Base-by-base conservation (phyloP, 1,140 invertebrate genomes). In the Aplysia californica region DNA sequence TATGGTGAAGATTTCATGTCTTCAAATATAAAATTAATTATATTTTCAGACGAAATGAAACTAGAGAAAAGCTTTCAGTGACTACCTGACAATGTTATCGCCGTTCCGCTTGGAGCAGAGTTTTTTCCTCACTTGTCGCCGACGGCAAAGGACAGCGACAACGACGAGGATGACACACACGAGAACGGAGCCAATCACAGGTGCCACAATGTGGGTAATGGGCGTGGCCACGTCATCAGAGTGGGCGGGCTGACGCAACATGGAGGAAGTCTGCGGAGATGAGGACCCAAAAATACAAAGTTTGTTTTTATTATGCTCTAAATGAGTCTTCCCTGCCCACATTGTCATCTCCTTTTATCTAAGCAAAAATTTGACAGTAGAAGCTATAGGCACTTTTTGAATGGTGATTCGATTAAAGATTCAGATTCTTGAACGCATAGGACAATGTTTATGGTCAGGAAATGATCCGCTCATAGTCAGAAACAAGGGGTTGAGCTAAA, bases 141-240 rank as follows among this genome's bases (percentile, higher is more conserved):
- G 75, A 18, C 67, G 75, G 35, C 66, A 68, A 23, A 78, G 79
- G n/a, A 76, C 61, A 35, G 77, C 38, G 29, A 82, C 44, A 26
- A 82, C 41, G 59, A 78, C 26, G 38, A 82, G 41, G 44, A 80
- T 18, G 5, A 80, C 20, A 23, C 44, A 74, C 36, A 82, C 31
- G 55, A 82, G 20, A 29, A 82, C 38, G 15, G 76, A 55, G 6
- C 56, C 70, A 3, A 70, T 72, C 15, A 81, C 39, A 0, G 78
- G 80, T 29, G 76, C 18, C 4, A 76, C 50, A 1, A 76, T 29
- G 4, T 76, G 66, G 29, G 58, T 66, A 58, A 61, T 1, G 2
- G 33, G 3, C 5, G 29, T 58, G 41, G 10, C 26, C 36, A 56
- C 2, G 1, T 18, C 41, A 44, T 4, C 39, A n/a, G n/a, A n/a